Base-by-base conservation (phyloP, 2,888 invertebrate genomes). In the Stratiomys singularior region DNA sequence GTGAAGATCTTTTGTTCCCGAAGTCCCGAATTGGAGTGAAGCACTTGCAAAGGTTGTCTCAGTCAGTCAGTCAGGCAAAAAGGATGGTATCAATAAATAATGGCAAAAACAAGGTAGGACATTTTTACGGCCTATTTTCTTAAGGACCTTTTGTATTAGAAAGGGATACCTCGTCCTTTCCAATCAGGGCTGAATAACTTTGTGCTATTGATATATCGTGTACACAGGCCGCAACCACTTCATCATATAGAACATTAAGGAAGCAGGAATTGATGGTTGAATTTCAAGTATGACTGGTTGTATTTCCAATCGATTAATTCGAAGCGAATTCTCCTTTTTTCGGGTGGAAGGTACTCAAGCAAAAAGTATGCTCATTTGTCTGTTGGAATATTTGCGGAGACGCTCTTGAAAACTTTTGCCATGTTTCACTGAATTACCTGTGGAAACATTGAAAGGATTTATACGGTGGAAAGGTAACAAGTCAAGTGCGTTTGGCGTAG, bases 311-410 rank as follows among this genome's bases (percentile, higher is more conserved):
- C 66, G 66, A 66, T 66, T 44, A 66, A 44, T 66, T 66, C 44
- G n/a, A 15, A 27, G 28, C 1, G 66, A 13, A 37, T 37, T 30
- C n/a, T n/a, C n/a, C n/a, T n/a, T n/a, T n/a, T n/a, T 44, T 66
- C 21, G 11, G 15, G 66, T 18, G 5, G 28, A 44, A 66, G 66
- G 18, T 21, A 66, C 66, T 66, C 66, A 44, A 66, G 37, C 66
- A 21, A 27, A 66, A 37, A 37, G 66, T 66, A 66, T 66, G 66
- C 66, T 66, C 66, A 66, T 66, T 66, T 66, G 27, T 66, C 66
- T 23, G 7, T 37, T 21, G 30, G 44, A 66, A 66, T 66, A 44
- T 66, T 66, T 66, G 60, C 23, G 30, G 18, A 66, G 66, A 66
- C 18, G 66, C 66, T 66, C 66, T 66, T 44, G 66, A 66, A 66